Evolutionary conservation across 2,888 invertebrate genomes (phyloP).

Genomic region (Helobdella robusta): DNA sequence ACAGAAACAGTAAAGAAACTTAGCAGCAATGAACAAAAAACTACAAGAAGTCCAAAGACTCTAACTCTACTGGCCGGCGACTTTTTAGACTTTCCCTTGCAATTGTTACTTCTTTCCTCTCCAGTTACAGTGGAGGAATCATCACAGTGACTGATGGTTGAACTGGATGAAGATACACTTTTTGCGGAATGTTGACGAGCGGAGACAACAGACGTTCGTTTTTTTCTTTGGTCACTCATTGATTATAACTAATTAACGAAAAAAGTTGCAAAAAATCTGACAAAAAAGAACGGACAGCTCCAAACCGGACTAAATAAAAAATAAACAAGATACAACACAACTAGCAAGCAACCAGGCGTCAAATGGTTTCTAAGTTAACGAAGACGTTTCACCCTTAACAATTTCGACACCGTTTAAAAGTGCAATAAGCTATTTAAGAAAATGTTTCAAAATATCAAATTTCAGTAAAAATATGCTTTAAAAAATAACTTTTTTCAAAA

Average conservation of each 20-base stretch:
- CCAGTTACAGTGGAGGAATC: neutral
- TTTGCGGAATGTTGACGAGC: neutral
- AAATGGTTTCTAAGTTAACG: too few species aligned
- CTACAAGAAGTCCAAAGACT: too few species aligned
- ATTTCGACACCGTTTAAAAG: too few species aligned
- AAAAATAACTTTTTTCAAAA: too few species aligned
- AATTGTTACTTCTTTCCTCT: constrained; percentile 6
- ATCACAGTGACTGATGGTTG: constrained; percentile 11
- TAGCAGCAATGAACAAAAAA: too few species aligned
- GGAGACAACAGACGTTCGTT: neutral
- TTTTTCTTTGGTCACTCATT: constrained; percentile 19
- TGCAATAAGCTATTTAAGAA: too few species aligned
- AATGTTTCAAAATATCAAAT: too few species aligned
- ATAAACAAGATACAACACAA: neutral
- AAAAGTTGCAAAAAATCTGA: neutral
- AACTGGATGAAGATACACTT: constrained; percentile 20
- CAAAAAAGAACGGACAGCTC: neutral
- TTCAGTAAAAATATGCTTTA: too few species aligned
- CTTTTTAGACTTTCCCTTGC: constrained; percentile 5
- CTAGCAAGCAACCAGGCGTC: too few species aligned
- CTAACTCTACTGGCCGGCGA: too few species aligned
- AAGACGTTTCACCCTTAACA: too few species aligned
- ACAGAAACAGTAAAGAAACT: too few species aligned
- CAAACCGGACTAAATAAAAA: constrained; percentile 3
- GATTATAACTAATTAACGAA: neutral